A percentile compares a stretch with the other conserved stretches of the same genome.
Conservation (phyloP, 2,797 vertebrate genomes). For the Bucorvus abyssinicus region DNA sequence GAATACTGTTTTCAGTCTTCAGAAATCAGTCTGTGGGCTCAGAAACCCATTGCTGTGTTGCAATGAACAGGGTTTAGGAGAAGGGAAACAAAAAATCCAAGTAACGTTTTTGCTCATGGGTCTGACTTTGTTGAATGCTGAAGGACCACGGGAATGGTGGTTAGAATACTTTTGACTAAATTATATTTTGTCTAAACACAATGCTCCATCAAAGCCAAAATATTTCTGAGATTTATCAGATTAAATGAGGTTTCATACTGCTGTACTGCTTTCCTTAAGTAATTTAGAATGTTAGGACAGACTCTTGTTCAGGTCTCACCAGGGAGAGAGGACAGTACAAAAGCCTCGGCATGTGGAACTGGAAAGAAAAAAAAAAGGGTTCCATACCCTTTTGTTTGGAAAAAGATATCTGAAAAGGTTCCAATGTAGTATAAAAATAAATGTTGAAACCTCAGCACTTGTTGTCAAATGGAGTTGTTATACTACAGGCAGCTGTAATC, state of each 20-base stretch:
- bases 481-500: not conserved
- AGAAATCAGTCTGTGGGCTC: not conserved
- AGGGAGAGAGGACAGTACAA: not conserved
- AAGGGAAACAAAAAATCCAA: slow-evolving; percentile 30
- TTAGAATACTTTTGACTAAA: slow-evolving; percentile 16
- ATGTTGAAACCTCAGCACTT: not conserved
- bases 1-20: not conserved
- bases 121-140: slow-evolving; percentile 21
- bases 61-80: not conserved
- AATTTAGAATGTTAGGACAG: not conserved
- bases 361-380: not conserved
- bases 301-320: not conserved
- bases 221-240: slow-evolving; percentile 44
- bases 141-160: slow-evolving; percentile 1
- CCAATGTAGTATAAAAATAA: not conserved
- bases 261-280: not conserved
- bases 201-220: not conserved
- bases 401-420: not conserved
- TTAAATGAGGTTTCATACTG: slow-evolving; percentile 22
- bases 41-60: not conserved
- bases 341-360: not conserved
- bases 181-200: slow-evolving; percentile 18
- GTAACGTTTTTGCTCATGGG: slow-evolving; percentile 17
- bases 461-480: not conserved
- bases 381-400: not conserved